Evolutionary conservation across 2,888 invertebrate genomes (phyloP).

Genomic region (Caenorhabditis sp.): DNA sequence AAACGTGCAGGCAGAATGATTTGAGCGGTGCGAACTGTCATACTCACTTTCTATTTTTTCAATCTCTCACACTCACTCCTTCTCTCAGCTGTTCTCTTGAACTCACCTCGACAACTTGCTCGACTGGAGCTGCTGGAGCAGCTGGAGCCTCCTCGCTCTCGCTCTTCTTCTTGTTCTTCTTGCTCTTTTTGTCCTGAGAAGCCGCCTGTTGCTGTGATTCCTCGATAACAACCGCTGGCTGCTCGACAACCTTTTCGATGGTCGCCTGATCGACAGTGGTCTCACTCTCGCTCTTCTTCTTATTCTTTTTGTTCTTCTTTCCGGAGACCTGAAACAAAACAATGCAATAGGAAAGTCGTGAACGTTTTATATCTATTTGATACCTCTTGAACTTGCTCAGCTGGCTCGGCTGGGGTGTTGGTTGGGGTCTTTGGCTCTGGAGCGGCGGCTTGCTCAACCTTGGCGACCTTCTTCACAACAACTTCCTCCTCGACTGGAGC

Average conservation of each 20-base stretch:
- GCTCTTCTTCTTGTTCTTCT: conserved; percentile 61
- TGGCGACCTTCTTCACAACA: conserved; percentile 53
- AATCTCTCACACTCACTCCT: background rate
- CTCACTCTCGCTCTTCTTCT: conserved; percentile 69
- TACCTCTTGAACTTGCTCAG: conserved; percentile 50
- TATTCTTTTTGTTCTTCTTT: conserved; percentile 69
- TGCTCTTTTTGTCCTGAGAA: conserved; percentile 46
- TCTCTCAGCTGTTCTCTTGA: conserved; percentile 31
- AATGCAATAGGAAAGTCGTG: conserved; percentile 29
- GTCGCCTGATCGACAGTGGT: conserved; percentile 26
- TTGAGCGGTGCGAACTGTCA: background rate
- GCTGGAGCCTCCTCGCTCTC: conserved; percentile 51
- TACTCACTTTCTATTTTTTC: conserved; percentile 6
- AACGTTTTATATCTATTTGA: conserved; percentile 10
- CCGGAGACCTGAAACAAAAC: conserved; percentile 47
- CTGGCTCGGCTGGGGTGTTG: conserved; percentile 61
- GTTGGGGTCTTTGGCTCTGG: conserved; percentile 57
- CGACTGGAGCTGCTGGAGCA: conserved; percentile 53
- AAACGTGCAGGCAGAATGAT: conserved; percentile 36
- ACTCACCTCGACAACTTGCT: conserved; percentile 59
- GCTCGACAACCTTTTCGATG: conserved; percentile 53
- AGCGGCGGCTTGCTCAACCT: conserved; percentile 41
- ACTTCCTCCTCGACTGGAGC: conserved; percentile 55
- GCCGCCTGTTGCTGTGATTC: conserved; percentile 51
- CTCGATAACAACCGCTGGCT: conserved; percentile 30